Evolutionary conservation across 2,797 vertebrate genomes (phyloP).

Genomic region (Lithobates pipiens): DNA sequence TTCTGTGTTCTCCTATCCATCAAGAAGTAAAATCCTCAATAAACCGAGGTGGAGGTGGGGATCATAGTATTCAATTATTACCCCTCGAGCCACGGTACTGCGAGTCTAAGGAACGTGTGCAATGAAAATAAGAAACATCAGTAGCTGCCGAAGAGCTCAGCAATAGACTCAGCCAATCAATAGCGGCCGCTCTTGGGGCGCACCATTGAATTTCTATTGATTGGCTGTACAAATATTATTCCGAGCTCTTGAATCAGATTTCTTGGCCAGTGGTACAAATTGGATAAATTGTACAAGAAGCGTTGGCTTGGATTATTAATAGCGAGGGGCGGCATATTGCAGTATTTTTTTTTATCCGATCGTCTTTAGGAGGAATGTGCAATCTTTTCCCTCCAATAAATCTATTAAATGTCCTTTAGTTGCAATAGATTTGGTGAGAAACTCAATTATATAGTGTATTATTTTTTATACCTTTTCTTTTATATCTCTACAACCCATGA

Average conservation of each 20-base stretch:
- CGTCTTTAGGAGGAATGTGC: not conserved
- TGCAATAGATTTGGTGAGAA: too few species aligned
- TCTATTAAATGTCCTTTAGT: too few species aligned
- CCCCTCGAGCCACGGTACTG: not conserved
- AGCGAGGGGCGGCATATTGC: not conserved
- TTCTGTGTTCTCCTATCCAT: not conserved
- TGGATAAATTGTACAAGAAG: conserved; percentile 25
- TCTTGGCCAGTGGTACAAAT: conserved; percentile 21
- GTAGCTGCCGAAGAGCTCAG: not conserved
- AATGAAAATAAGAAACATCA: not conserved
- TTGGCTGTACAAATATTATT: conserved; percentile 50
- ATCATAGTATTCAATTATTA: not conserved
- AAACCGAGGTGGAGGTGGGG: not conserved
- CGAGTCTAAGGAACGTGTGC: not conserved
- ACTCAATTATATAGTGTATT: too few species aligned
- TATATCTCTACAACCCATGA: too few species aligned
- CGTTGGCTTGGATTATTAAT: not conserved
- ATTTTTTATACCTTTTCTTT: too few species aligned
- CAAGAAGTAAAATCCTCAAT: not conserved
- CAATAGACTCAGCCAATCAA: conserved; percentile 45
- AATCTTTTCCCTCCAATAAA: too few species aligned
- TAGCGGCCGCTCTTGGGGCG: conserved; percentile 17
- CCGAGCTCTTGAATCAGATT: conserved; percentile 22
- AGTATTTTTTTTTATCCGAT: not conserved
- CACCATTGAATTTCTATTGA: conserved; percentile 46